Evolutionary conservation across 1,140 invertebrate genomes (phyloP).

Genomic region (Colletes latitarsis): DNA sequence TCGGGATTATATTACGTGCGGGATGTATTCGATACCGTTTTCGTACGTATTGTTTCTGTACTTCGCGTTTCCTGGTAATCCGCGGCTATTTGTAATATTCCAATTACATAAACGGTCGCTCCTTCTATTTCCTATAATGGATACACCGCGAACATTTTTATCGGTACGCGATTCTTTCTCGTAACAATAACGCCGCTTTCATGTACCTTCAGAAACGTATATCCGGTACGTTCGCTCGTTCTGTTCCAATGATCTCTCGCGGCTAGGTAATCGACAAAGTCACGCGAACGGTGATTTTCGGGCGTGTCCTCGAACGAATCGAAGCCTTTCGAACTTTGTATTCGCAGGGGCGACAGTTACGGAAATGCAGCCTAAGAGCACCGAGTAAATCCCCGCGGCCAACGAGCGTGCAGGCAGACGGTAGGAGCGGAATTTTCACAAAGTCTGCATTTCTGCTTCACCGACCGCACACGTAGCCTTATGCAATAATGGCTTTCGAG

Average conservation of each 20-base stretch:
- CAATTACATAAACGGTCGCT: conserved; percentile 49
- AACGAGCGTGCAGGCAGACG: conserved; percentile 37
- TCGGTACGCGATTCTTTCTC: no score
- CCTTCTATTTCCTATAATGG: conserved; percentile 13
- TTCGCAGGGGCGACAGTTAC: neutral
- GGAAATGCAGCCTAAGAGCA: conserved; percentile 51
- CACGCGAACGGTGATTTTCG: neutral
- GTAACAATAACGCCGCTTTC: neutral
- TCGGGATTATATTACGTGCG: conserved; percentile 44
- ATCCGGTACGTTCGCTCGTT: no score
- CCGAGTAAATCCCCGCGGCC: conserved; percentile 37
- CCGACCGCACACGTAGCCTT: conserved; percentile 73
- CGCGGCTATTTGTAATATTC: conserved; percentile 8
- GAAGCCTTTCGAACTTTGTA: conserved; percentile 36
- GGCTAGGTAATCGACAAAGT: neutral
- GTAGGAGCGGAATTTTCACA: conserved; percentile 61
- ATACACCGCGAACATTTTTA: neutral
- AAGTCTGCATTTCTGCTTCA: conserved; percentile 74
- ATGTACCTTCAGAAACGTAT: no score
- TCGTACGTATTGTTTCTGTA: conserved; percentile 24
- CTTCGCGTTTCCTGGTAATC: conserved; percentile 53
- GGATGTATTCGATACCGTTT: conserved; percentile 49
- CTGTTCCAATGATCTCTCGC: neutral
- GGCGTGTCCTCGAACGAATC: neutral
- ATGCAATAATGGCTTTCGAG: conserved; percentile 73